Evolutionary conservation across 2,113 vertebrate genomes (phyloP).

Genomic region (Cisticola juncidis): DNA sequence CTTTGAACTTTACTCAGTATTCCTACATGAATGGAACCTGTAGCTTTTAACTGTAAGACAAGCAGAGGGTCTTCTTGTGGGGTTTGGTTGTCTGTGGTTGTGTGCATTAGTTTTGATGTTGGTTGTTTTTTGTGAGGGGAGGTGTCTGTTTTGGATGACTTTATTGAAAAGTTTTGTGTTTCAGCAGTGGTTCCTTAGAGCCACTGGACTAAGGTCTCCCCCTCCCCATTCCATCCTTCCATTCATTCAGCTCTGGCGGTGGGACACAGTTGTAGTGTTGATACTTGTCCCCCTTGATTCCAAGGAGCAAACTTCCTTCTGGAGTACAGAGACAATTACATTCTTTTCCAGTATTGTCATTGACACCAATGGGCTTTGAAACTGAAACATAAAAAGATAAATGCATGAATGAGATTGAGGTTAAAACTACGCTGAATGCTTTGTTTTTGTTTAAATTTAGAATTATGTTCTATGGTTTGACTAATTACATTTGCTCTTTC

Average conservation of each 20-base stretch:
- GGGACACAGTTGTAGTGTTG: background rate
- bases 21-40: background rate
- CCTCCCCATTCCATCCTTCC: background rate
- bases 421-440: background rate
- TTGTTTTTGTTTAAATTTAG: slow-evolving; percentile 10
- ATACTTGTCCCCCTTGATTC: background rate
- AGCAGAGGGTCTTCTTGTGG: background rate
- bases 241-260: background rate
- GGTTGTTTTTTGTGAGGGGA: background rate
- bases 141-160: background rate
- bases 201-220: background rate
- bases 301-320: background rate
- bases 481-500: slow-evolving; percentile 27
- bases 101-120: background rate
- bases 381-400: background rate
- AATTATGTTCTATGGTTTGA: background rate
- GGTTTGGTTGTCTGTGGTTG: accelerated
- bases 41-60: background rate
- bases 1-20: background rate
- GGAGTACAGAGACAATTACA: background rate
- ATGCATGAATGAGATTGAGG: background rate
- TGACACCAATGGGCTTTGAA: background rate
- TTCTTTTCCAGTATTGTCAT: background rate
- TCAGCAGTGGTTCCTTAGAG: background rate
- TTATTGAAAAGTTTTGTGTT: background rate